Evolutionary conservation across 2,797 vertebrate genomes (phyloP).

Genomic region (Eulemur mongoz): DNA sequence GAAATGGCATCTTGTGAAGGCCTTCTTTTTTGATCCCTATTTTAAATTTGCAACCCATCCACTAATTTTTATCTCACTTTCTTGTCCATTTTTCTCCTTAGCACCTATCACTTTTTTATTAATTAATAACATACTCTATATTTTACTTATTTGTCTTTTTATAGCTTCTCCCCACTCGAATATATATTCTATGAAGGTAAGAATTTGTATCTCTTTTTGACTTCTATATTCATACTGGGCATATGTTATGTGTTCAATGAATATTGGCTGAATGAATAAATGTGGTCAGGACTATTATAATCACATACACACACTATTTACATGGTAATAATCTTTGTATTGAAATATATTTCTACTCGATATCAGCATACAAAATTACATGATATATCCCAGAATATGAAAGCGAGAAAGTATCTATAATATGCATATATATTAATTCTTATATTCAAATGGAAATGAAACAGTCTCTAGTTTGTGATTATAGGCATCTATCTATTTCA

Average conservation of each 20-base stretch:
- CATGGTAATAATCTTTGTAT: neutral
- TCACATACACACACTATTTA: neutral
- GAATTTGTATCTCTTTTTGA: neutral
- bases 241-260: neutral
- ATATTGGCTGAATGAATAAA: neutral
- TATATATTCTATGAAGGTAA: neutral
- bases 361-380: neutral
- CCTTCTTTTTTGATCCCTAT: neutral
- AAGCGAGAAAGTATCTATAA: neutral
- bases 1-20: neutral
- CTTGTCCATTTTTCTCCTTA: neutral
- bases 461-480: neutral
- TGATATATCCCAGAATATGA: neutral
- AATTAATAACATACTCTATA: accelerated
- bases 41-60: neutral
- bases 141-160: neutral
- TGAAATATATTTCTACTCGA: neutral
- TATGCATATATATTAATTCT: neutral
- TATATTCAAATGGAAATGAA: conserved; percentile 23
- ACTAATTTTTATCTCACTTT: neutral
- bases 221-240: neutral
- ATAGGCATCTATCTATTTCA: neutral
- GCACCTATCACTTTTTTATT: neutral
- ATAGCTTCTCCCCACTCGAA: neutral
- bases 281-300: neutral